These are phyloP conservation scores for Hippocampus mohnikei DNA, from an alignment of 2,113 vertebrate genomes.

Conservation along the genomic window DNA sequence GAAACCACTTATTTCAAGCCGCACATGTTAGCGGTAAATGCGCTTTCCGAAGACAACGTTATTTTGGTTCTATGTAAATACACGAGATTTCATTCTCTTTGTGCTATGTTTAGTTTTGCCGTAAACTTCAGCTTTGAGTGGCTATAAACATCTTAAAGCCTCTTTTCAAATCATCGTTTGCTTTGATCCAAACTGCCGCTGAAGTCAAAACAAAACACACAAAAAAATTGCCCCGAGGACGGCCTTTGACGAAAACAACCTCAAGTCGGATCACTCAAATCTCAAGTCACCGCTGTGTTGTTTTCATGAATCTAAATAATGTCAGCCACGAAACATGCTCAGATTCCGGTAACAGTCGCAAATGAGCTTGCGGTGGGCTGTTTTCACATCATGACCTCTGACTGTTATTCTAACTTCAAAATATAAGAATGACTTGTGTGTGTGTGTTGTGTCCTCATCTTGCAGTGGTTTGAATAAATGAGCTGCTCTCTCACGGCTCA, in stretches of 20 bases:
- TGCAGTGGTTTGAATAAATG: slow-evolving; percentile 40
- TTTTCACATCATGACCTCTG: background rate
- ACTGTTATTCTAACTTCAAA: background rate
- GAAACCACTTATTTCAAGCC: no score
- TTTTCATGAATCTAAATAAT: background rate
- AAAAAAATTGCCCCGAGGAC: no score
- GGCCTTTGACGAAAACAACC: background rate
- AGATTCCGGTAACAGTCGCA: background rate
- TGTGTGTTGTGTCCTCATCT: background rate
- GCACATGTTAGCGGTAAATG: background rate
- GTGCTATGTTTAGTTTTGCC: background rate
- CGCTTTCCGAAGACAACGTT: background rate
- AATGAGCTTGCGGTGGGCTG: background rate
- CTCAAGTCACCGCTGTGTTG: background rate
- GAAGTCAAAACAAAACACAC: no score
- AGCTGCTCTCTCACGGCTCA: slow-evolving; percentile 56
- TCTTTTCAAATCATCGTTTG: no score
- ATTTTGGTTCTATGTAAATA: background rate
- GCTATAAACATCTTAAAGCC: background rate
- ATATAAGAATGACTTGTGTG: background rate
- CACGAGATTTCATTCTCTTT: background rate
- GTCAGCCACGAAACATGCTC: background rate
- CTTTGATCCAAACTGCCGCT: no score
- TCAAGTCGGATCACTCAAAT: background rate
- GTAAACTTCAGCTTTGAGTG: background rate